A percentile compares a stretch with the other conserved stretches of the same genome.
Evolutionary conservation across 53 echinoderm and acorn worm genomes (phyloP).

Genomic region (Hippasteria phrygiana): DNA sequence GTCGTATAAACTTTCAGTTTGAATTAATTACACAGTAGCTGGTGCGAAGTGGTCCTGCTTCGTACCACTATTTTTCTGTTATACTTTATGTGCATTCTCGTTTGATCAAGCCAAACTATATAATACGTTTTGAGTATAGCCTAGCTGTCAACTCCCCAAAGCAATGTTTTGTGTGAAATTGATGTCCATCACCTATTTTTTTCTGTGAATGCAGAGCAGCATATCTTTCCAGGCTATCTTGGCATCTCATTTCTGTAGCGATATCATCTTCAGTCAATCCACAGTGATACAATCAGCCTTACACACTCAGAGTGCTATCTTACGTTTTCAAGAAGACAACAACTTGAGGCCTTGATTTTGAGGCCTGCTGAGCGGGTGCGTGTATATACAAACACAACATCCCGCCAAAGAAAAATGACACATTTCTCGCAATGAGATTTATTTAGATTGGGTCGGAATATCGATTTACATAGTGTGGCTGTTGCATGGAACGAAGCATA

Average conservation of each 20-base stretch:
- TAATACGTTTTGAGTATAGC: too few relatives aligned
- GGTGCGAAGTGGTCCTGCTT: too few relatives aligned
- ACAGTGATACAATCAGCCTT: slow-evolving; percentile 13
- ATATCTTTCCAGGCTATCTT: not conserved
- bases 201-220: not conserved
- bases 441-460: not conserved
- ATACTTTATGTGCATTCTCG: too few relatives aligned
- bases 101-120: too few relatives aligned
- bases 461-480: too few relatives aligned
- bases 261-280: slow-evolving; percentile 15
- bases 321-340: slow-evolving; percentile 1
- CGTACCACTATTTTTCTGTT: too few relatives aligned
- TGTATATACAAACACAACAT: too few relatives aligned
- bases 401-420: not conserved
- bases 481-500: not conserved
- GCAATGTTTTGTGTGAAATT: not conserved
- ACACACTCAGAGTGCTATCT: not conserved
- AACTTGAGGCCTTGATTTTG: not conserved
- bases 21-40: too few relatives aligned
- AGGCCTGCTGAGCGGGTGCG: not conserved
- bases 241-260: slow-evolving; percentile 12
- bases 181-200: too few relatives aligned
- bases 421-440: not conserved
- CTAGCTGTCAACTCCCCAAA: too few relatives aligned
- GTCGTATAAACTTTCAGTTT: too few relatives aligned